Evolutionary conservation across 2,888 invertebrate species (phyloP), one percentile per base, ranked within the genome.

Genomic region (Conops quadrifasciatus): DNA sequence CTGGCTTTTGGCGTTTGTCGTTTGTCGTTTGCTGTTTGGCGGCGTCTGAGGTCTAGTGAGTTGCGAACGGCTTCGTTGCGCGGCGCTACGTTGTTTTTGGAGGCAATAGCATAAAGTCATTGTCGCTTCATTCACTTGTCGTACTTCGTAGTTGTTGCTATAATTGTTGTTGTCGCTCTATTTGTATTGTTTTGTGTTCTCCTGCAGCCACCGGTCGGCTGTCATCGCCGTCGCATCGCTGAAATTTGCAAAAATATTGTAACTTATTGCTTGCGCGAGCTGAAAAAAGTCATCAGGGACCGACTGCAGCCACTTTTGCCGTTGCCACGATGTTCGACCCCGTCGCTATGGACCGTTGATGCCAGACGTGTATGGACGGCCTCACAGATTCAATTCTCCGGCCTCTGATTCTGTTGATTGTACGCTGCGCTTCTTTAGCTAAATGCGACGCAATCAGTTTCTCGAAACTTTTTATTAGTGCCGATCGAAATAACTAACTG

Each of bases 151-250:
- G 19, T 16, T 24, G 53, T 24, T 21, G 53, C 9, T 65, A 51
- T 51, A 51, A 30, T 65, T 65, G 65, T 51, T 51, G 62, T 62
- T 62, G 62, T 62, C 30, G 45, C n/a, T 19, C 16, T 26, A 2
- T 59, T 49, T 3, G 15, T 49, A 19, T 19, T 7, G 16, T 49
- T 16, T 16, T 2, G 1, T 16, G 1, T n/a, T 16, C 19, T n/a
- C 4, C 49, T 49, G 58, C 24, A 24, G 28, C 28, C 11, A 24
- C n/a, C 24, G 21, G 49, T n/a, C 58, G 28, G 58, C 58, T 58
- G 67, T 67, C 67, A 43, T 58, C 45, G 67, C 58, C 67, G 58
- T 58, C 67, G 58, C 58, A 58, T 67, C 67, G 45, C 45, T 59
- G 58, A 56, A 67, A 67, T 58, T 67, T 67, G 58, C 58, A 47